Evolutionary conservation across 2,113 vertebrate species (phyloP).

Genomic region (Pampusana beccarii): DNA sequence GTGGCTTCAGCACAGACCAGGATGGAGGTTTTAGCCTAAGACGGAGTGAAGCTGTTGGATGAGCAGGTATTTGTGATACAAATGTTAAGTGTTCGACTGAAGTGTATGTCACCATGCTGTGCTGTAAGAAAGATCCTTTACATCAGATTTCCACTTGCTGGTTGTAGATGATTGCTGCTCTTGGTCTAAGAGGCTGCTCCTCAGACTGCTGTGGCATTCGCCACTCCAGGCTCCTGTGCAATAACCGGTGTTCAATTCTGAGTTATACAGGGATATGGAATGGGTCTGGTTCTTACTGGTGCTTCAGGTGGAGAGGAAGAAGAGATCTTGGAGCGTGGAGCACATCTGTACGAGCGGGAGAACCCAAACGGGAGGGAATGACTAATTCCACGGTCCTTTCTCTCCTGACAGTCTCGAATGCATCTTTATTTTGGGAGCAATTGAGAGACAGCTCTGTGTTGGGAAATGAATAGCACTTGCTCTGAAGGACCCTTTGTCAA

Average conservation of each 20-base stretch:
- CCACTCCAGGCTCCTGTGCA: accelerated
- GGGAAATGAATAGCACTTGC: constrained; percentile 11
- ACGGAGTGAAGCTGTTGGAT: neutral
- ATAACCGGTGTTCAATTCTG: neutral
- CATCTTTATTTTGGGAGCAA: neutral
- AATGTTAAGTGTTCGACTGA: neutral
- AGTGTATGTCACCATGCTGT: accelerated
- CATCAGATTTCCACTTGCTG: neutral
- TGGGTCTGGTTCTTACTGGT: neutral
- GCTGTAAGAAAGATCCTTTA: too few species aligned
- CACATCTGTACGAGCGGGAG: neutral
- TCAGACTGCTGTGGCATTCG: neutral
- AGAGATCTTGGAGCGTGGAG: neutral
- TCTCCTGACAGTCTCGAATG: neutral
- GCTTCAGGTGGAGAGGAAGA: neutral
- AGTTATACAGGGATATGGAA: neutral
- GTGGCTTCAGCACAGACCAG: too few species aligned
- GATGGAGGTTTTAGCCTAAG: neutral
- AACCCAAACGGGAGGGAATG: neutral
- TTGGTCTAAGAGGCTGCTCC: neutral
- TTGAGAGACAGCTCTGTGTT: neutral
- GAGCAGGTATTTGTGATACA: neutral
- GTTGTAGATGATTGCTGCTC: neutral
- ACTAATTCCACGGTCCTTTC: neutral
- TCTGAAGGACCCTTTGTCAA: constrained; percentile 3